Conservation (phyloP, 2,888 invertebrate species). For the Crematogaster levior region DNA sequence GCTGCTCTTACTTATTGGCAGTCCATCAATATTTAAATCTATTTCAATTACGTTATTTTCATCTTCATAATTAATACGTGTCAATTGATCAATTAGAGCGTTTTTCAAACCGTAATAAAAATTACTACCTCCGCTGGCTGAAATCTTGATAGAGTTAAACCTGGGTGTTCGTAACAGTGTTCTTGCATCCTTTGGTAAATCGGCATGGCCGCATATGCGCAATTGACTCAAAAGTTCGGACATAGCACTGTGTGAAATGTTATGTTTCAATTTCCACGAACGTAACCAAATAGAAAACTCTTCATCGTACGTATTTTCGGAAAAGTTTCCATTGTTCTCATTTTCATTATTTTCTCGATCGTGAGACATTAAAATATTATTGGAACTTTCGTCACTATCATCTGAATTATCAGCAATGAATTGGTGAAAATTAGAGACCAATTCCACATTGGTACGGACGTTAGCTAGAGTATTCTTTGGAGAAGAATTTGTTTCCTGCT, state of each 20-base stretch:
- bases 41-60: neutral
- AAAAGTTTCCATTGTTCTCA: neutral
- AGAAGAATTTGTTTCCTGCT: neutral
- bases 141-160: neutral
- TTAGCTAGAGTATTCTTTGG: neutral
- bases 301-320: neutral
- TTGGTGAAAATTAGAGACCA: neutral
- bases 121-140: neutral
- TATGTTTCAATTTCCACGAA: neutral
- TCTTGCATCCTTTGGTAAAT: slow-evolving; percentile 1
- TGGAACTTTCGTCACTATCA: neutral
- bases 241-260: no score
- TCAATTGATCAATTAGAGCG: neutral
- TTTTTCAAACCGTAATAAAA: neutral
- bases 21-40: no score
- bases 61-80: neutral
- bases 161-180: neutral
- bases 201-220: neutral
- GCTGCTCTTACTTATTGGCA: no score
- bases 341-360: neutral
- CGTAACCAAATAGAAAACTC: neutral
- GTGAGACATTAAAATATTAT: neutral
- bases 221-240: neutral
- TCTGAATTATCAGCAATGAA: neutral
- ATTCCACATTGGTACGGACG: neutral